Evolutionary conservation across 1,140 invertebrate species (phyloP).

Genomic region (Drosophila trapezifrons): DNA sequence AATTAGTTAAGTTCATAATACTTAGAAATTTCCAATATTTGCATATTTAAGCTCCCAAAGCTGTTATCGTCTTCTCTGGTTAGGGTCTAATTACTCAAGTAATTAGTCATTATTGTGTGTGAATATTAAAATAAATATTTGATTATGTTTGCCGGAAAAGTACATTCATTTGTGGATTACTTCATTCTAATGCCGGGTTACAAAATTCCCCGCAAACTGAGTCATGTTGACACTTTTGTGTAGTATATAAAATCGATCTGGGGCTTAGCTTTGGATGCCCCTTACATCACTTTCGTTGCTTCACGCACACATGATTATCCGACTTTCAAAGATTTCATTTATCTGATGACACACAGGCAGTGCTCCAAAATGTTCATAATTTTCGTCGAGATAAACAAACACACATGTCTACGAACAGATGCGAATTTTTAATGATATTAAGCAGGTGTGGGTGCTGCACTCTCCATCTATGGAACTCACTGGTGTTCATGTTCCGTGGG

Average conservation of each 20-base stretch:
- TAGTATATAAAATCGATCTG: slow-evolving; percentile 33
- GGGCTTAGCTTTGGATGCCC: not conserved
- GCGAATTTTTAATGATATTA: slow-evolving; percentile 9
- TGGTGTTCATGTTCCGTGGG: slow-evolving; percentile 86
- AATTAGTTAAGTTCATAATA: not conserved
- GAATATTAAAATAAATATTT: slow-evolving; percentile 11
- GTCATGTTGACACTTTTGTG: slow-evolving; percentile 13
- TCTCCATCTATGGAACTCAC: slow-evolving; percentile 84
- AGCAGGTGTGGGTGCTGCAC: slow-evolving; percentile 12
- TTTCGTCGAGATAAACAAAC: slow-evolving; percentile 19
- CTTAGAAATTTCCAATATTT: not conserved
- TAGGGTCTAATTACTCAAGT: slow-evolving; percentile 1
- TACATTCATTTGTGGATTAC: slow-evolving; percentile 1
- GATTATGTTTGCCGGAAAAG: slow-evolving; percentile 7
- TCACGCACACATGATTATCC: slow-evolving; percentile 28
- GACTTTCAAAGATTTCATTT: slow-evolving; percentile 24
- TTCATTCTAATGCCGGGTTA: slow-evolving; percentile 1
- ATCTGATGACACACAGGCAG: slow-evolving; percentile 21
- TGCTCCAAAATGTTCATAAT: slow-evolving; percentile 26
- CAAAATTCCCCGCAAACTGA: slow-evolving; percentile 27
- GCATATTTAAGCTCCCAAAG: not conserved
- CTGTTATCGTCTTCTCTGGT: not conserved
- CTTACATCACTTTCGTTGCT: slow-evolving; percentile 33
- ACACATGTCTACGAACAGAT: slow-evolving; percentile 19
- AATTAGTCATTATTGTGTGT: slow-evolving; percentile 5